Evolutionary conservation across 2,797 vertebrate species (phyloP).

Genomic region (Microtus obscurus): DNA sequence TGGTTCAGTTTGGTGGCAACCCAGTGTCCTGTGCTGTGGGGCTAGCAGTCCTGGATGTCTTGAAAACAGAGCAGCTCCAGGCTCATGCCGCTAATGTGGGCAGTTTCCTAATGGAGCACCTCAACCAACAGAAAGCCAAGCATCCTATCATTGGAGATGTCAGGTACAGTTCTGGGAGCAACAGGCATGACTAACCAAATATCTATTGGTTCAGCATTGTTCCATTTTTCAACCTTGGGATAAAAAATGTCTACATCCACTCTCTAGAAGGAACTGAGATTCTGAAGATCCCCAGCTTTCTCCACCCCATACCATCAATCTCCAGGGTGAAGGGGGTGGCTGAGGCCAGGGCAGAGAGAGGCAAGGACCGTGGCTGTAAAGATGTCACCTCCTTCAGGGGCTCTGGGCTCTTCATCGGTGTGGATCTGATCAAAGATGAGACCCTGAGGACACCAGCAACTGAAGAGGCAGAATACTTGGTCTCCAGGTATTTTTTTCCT

Average conservation of each 20-base stretch:
- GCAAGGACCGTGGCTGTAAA: neutral
- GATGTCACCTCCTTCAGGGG: slow-evolving; percentile 88
- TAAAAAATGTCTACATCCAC: neutral
- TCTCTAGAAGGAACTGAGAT: neutral
- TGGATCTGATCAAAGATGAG: slow-evolving; percentile 94
- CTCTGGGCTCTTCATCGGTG: slow-evolving; percentile 94
- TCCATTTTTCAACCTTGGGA: neutral
- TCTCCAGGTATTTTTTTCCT: slow-evolving; percentile 89
- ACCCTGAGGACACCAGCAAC: slow-evolving; percentile 91
- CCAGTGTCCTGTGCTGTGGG: slow-evolving; percentile 96
- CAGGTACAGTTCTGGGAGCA: slow-evolving; percentile 87
- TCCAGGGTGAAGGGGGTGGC: neutral
- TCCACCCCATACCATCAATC: neutral
- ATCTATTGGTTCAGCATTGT: neutral
- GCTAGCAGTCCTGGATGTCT: slow-evolving; percentile 93
- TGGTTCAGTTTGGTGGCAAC: slow-evolving; percentile 94
- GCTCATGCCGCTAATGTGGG: slow-evolving; percentile 92
- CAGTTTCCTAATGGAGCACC: slow-evolving; percentile 90
- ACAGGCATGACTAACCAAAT: neutral
- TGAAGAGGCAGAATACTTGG: slow-evolving; percentile 89
- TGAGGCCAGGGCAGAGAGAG: neutral
- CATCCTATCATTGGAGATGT: slow-evolving; percentile 94
- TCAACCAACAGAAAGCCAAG: slow-evolving; percentile 90
- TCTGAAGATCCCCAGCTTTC: neutral
- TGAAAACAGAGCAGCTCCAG: slow-evolving; percentile 93